Evolutionary conservation across 2,888 invertebrate species (phyloP).

Genomic region (Icerya purchasi): DNA sequence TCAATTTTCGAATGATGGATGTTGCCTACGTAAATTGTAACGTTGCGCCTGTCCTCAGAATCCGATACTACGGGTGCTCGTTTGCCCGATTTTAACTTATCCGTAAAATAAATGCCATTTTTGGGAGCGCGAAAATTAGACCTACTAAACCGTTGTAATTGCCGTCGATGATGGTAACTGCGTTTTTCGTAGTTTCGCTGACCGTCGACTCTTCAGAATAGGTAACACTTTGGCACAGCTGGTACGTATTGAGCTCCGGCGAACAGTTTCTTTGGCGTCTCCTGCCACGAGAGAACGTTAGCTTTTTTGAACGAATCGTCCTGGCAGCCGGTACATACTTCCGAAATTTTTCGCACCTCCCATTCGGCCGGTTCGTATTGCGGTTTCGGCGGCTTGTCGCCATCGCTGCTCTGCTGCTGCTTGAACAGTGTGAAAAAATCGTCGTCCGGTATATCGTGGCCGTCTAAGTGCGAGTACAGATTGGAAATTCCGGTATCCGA

Average conservation of each 20-base stretch:
- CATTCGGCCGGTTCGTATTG: conserved; percentile 50
- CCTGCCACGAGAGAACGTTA: conserved; percentile 53
- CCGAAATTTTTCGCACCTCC: conserved; percentile 59
- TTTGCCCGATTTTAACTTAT: too few relatives aligned
- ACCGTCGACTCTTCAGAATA: conserved; percentile 17
- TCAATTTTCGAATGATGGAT: too few relatives aligned
- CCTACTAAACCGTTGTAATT: too few relatives aligned
- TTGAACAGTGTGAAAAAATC: conserved; percentile 1
- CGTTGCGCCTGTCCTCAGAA: too few relatives aligned
- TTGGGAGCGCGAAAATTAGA: too few relatives aligned
- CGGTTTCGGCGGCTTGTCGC: conserved; percentile 3
- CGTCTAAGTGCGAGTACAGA: conserved; percentile 3
- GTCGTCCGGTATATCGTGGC: conserved; percentile 1
- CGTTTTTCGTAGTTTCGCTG: too few relatives aligned
- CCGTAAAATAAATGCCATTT: too few relatives aligned
- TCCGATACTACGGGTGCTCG: too few relatives aligned
- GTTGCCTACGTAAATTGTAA: too few relatives aligned
- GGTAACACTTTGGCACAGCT: conserved; percentile 34
- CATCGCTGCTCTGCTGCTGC: not conserved
- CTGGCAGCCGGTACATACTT: conserved; percentile 50
- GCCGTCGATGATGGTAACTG: too few relatives aligned
- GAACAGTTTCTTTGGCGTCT: conserved; percentile 45
- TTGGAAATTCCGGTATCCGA: conserved; percentile 1
- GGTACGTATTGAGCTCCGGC: conserved; percentile 48
- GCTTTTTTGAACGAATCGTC: conserved; percentile 61